A percentile compares a stretch with the other conserved stretches of the same genome.
phyloP scores from a whole-genome alignment of 2,113 vertebrate genomes.

The Alligator mississippiensis region DNA sequence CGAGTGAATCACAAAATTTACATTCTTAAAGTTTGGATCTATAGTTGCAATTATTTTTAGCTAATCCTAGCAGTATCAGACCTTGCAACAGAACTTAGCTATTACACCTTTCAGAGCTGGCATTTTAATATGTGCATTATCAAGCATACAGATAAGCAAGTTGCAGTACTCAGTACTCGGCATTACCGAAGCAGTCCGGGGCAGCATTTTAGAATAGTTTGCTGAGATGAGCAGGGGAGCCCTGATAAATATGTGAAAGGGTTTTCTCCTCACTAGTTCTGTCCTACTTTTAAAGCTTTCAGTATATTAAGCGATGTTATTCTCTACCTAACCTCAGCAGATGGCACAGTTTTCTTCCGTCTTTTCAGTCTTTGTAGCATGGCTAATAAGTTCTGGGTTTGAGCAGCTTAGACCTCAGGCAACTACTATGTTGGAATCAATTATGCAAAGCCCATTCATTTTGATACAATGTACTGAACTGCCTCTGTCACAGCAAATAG shows the following conservation, averaged over 20 bases:
- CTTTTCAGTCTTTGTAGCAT: slow-evolving; percentile 36
- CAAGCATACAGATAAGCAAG: slow-evolving; percentile 34
- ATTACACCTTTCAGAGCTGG: slow-evolving; percentile 25
- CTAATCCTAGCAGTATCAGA: not conserved
- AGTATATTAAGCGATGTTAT: slow-evolving; percentile 33
- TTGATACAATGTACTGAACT: slow-evolving; percentile 65
- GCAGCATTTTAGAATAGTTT: slow-evolving; percentile 51
- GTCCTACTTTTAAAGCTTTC: slow-evolving; percentile 61
- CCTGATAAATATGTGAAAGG: slow-evolving; percentile 41
- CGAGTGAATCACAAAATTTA: slow-evolving; percentile 23
- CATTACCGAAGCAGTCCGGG: slow-evolving; percentile 35
- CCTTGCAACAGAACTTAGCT: not conserved
- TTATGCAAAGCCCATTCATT: slow-evolving; percentile 73
- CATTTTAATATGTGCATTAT: slow-evolving; percentile 36
- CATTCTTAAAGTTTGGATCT: slow-evolving; percentile 27
- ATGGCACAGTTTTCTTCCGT: slow-evolving; percentile 25
- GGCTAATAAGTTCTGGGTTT: slow-evolving; percentile 64
- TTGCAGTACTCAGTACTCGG: slow-evolving; percentile 31
- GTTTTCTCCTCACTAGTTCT: slow-evolving; percentile 38
- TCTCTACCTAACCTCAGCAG: slow-evolving; percentile 65
- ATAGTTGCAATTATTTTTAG: slow-evolving; percentile 28
- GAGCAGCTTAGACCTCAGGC: slow-evolving; percentile 63
- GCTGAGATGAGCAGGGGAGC: slow-evolving; percentile 54
- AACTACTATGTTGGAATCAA: slow-evolving; percentile 56
- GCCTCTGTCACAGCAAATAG: slow-evolving; percentile 43